Evolutionary conservation across 2,113 vertebrate genomes (phyloP), one percentile per base, ranked within the genome.

Genomic region (Sialia sialis): DNA sequence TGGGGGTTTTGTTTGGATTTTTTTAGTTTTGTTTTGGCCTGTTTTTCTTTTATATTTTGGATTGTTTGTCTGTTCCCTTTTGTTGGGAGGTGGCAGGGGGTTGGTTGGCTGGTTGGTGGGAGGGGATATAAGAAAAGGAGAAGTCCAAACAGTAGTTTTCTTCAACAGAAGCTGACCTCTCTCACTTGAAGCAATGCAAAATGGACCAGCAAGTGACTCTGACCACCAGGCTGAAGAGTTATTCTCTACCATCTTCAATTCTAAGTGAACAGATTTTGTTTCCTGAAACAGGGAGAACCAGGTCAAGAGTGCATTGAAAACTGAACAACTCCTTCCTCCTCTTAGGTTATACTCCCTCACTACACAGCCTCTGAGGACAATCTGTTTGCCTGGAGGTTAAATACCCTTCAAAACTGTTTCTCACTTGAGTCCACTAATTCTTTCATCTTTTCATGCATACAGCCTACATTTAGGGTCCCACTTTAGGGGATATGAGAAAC

Each of bases 51-150:
- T 34, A 49, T 41, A 16, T 36, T 67, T 67, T 58, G 9, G 20
- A 20, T 34, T 34, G 30, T 25, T 66, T 34, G 1, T 48, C 23
- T 29, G 10, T 49, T 85, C 26, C 66, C 30, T 67, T 49, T 49
- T 26, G 30, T 36, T 3, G 2, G 30, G 9, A 36, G 16, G 4
- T 19, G 4, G 15, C n/a, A n/a, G 13, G 10, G 10, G 19, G 3
- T 16, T 43, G 3, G 7, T 41, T 64, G 3, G 7, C 36, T 64
- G n/a, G 5, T 7, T 58, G 32, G 17, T 21, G 10, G 4, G 6
- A 58, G 26, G 10, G 29, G 23, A 8, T 39, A 5, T 36, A 77
- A 36, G 19, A 56, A 62, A 78, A 84, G 6, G 3, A 85, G 63
- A 69, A 90, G 13, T 7, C n/a, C 27, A 7, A 77, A 49, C 2